Base-by-base conservation (phyloP, 53 echinoderm and acorn worm genomes). In the Holothuria leucospilota region DNA sequence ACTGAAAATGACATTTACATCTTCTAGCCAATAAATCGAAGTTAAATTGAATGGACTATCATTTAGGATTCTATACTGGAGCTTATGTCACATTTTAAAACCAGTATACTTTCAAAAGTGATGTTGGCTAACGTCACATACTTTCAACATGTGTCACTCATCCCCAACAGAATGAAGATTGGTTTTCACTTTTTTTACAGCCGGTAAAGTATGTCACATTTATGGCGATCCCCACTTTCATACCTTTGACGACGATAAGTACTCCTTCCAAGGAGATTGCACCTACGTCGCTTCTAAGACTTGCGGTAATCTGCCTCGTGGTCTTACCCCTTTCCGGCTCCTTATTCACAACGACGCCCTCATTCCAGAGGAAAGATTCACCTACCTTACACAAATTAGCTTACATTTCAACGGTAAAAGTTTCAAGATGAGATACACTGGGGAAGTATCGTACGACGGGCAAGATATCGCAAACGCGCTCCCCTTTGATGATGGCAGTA, bases 231-330 rank as follows among this genome's bases (percentile, higher is more conserved):
- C 80, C 5, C 80, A 80, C 29, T 80, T 80, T 62, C 80, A 80
- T 38, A 80, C 80, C 21, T 80, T 80, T 61, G 80, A 80, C 34
- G 80, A 61, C 5, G 80, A 61, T 27, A 18, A 23, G 28, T 80
- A 80, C 80, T 80, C 80, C 13, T 80, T 80, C 39, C 80, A 80
- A 80, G 80, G 80, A 2, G 80, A 61, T 61, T 80, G 80, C 60
- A 80, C 80, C 13, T 80, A 80, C 53, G 38, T 61, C 21, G 80
- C 80, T 15, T 29, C 59, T 2, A 30, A 80, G 80, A 80, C 80
- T 25, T 80, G 80, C 21, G 15, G 21, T 5, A 20, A 30, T 20
- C 59, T 60, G 27, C 61, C 80, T 0, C 29, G 26, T 8, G 80
- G 61, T 59, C 26, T 51, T 14, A 58, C 59, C 6, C 80, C 6